These are phyloP conservation scores for Drosophila putrida DNA, from an alignment of 2,888 invertebrate genomes.

Conservation along the genomic window DNA sequence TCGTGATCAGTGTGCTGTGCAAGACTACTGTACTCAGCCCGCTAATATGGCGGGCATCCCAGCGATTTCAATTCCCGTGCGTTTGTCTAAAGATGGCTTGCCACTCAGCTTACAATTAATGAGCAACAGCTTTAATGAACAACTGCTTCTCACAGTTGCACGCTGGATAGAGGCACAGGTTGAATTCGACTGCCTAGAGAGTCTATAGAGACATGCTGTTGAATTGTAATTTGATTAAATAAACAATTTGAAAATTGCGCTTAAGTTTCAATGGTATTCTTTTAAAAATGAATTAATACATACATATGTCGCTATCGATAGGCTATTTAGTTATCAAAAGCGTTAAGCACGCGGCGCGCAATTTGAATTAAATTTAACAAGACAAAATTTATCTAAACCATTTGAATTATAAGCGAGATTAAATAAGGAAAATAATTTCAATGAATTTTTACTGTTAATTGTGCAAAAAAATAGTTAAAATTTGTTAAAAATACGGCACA, in stretches of 20 bases:
- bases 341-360: too few relatives aligned
- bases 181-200: conserved; percentile 79
- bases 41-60: conserved; percentile 99
- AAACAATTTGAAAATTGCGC: neutral
- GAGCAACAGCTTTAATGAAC: conserved; percentile 92
- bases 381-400: too few relatives aligned
- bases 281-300: neutral
- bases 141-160: conserved; percentile 90
- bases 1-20: conserved; percentile 93
- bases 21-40: conserved; percentile 98
- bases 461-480: too few relatives aligned
- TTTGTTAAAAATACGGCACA: too few relatives aligned
- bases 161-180: conserved; percentile 92
- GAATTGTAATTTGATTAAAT: neutral
- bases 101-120: conserved; percentile 96
- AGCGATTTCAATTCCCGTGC: conserved; percentile 94
- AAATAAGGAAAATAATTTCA: too few relatives aligned
- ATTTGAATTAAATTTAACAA: too few relatives aligned
- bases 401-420: too few relatives aligned
- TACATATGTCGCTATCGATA: neutral
- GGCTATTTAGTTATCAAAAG: too few relatives aligned
- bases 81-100: conserved; percentile 90
- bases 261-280: neutral
- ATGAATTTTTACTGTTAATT: too few relatives aligned
- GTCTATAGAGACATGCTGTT: conserved; percentile 15